Evolutionary conservation across 2,113 vertebrate species (phyloP).

Genomic region (Cromileptes altivelis): DNA sequence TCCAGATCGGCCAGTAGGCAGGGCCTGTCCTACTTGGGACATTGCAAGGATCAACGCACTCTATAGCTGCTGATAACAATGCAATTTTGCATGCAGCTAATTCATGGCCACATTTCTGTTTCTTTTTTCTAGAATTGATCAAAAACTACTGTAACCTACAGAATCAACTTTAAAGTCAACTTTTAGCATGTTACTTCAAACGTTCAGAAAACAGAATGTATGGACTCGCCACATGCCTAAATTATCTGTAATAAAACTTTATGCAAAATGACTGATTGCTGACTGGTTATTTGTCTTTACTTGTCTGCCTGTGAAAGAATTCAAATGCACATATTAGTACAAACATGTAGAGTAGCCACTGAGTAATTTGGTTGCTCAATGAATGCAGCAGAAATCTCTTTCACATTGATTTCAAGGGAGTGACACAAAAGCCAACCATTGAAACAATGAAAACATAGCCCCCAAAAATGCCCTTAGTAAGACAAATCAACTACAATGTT

Average conservation of each 20-base stretch:
- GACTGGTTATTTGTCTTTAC: background rate
- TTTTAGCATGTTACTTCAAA: background rate
- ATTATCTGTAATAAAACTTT: constrained; percentile 3
- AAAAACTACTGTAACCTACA: background rate
- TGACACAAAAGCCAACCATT: background rate
- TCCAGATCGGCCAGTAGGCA: constrained; percentile 40
- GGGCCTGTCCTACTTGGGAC: constrained; percentile 50
- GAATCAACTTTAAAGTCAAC: background rate
- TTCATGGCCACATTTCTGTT: background rate
- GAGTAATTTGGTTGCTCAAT: background rate
- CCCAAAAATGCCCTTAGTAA: background rate
- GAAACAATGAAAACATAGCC: background rate
- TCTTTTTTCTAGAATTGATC: background rate
- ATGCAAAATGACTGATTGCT: background rate
- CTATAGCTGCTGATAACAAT: constrained; percentile 17
- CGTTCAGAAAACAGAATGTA: background rate
- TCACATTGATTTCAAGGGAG: background rate
- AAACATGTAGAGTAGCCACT: background rate
- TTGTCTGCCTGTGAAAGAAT: too few species aligned
- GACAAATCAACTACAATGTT: background rate
- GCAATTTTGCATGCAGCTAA: background rate
- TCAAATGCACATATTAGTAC: background rate
- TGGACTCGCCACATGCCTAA: background rate
- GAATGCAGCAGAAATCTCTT: background rate
- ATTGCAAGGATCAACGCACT: constrained; percentile 51